A percentile compares a stretch with the other conserved stretches of the same genome.
phyloP scores from a whole-genome alignment of 2,888 invertebrate species.

The Lasioglossum marginatum region DNA sequence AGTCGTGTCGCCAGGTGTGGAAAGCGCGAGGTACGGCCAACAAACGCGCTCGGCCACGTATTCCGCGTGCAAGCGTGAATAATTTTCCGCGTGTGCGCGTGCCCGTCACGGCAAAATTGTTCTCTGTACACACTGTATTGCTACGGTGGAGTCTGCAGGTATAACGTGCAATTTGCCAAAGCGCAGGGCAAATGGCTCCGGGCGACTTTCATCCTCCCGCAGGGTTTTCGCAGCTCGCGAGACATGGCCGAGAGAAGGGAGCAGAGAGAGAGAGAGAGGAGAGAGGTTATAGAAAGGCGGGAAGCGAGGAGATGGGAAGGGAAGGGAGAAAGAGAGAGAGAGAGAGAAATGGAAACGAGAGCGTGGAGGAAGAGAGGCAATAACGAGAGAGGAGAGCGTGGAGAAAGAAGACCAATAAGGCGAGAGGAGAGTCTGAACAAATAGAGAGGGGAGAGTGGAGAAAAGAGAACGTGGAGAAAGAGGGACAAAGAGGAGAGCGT shows the following conservation, averaged over 20 bases:
- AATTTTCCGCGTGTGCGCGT: constrained; percentile 39
- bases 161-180: constrained; percentile 56
- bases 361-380: background rate
- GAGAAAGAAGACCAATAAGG: no score
- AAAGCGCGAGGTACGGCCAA: constrained; percentile 24
- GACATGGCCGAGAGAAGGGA: constrained; percentile 11
- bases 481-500: no score
- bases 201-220: constrained; percentile 54
- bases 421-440: no score
- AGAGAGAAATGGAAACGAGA: background rate
- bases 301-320: no score
- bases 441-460: no score
- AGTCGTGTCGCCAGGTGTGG: constrained; percentile 44
- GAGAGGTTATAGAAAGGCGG: no score
- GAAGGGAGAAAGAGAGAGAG: background rate
- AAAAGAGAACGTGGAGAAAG: no score
- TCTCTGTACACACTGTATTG: constrained; percentile 41
- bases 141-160: constrained; percentile 38
- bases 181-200: constrained; percentile 60
- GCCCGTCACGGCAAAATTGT: constrained; percentile 34
- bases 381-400: no score
- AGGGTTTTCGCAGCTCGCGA: constrained; percentile 14
- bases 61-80: constrained; percentile 15
- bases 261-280: background rate
- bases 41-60: constrained; percentile 33